Evolutionary conservation across 2,888 invertebrate species (phyloP), one percentile per base, ranked within the genome.

Genomic region (Smittia sp.): DNA sequence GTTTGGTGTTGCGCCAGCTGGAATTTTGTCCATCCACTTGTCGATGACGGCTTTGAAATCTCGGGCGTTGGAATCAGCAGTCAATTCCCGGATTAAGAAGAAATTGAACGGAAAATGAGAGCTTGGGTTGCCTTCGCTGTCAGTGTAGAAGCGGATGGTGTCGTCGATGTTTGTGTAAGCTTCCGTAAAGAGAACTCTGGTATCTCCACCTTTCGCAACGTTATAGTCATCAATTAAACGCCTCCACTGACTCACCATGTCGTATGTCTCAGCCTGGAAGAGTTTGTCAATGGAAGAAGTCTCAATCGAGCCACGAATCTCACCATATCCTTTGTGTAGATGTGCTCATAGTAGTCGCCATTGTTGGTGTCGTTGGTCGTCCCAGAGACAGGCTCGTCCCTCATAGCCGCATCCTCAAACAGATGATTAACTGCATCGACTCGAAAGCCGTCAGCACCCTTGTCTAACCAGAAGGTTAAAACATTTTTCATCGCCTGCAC

Each of bases 51-150:
- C 80, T 75, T 86, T 85, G 7, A 88, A 83, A 74, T 86, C 85
- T 11, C 78, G 76, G 1, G 88, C 86, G 0, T 81, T 81, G 0
- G 89, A 88, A 0, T 78, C 78, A 0, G 80, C 80, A 75, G 84
- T 83, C 0, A 88, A 80, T 69, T 86, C 84, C 20, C 82, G 81
- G 70, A 91, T 87, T 1, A 91, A 82, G 15, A 85, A 85, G 78
- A 90, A 90, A 79, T 91, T 91, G 78, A 90, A 90, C 0, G 90
- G 88, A 79, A 91, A 86, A 73, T 90, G 87, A 6, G 88, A 84
- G 0, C 86, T 84, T 0, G 76, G 32, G 32, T 69, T 68, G 24
- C 75, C 73, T 15, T 18, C 39, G 65, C 82, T 82, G 76, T 83
- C 83, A 0, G 85, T 85, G 76, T 87, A 88, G 79, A 86, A 88